A percentile compares a stretch with the other conserved stretches of the same genome.
Conservation (phyloP, 2,888 invertebrate genomes). For the Parasteatoda lunata region DNA sequence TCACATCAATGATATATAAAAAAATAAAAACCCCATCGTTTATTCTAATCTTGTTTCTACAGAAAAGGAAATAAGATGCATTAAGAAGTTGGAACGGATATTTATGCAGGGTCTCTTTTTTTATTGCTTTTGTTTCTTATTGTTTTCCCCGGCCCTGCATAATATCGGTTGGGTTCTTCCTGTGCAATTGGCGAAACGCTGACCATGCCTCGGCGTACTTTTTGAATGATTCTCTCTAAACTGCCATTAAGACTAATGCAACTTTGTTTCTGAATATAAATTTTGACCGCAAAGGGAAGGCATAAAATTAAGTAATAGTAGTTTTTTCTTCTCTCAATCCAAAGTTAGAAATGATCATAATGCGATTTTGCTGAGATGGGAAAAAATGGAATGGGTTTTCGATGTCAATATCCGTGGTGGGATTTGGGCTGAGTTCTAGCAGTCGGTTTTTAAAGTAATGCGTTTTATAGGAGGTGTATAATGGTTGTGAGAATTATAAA, state of each 20-base stretch:
- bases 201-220: not conserved
- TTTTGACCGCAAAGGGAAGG: not conserved
- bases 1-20: constrained; percentile 1
- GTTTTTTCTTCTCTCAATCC: not conserved
- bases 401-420: too few relatives aligned
- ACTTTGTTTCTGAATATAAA: not conserved
- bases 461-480: too few relatives aligned
- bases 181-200: not conserved
- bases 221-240: constrained; percentile 2
- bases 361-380: too few relatives aligned
- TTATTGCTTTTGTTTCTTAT: not conserved
- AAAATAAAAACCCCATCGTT: not conserved
- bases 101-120: not conserved
- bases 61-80: not conserved
- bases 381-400: too few relatives aligned
- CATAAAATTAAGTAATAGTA: not conserved
- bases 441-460: too few relatives aligned
- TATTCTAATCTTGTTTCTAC: not conserved
- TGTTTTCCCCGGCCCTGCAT: not conserved
- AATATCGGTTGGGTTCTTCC: not conserved
- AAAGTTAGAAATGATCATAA: too few relatives aligned
- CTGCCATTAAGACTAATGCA: not conserved
- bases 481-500: too few relatives aligned
- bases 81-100: constrained; percentile 1
- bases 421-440: too few relatives aligned